These are phyloP conservation scores for Erpobdella octoculata DNA, from an alignment of 2,888 invertebrate species.

Conservation along the genomic window DNA sequence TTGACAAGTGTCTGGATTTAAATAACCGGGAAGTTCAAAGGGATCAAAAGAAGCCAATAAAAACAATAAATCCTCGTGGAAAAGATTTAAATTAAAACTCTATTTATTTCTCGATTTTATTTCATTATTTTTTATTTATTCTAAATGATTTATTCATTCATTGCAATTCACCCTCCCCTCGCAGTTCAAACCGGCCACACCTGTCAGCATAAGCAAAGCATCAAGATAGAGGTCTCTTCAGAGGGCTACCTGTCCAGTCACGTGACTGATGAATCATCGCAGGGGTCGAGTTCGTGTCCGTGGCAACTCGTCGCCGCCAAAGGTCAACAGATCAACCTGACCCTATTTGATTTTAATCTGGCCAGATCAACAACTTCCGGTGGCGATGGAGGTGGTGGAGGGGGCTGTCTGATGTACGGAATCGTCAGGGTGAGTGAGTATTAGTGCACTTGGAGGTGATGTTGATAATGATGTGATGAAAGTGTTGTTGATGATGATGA, in stretches of 20 bases:
- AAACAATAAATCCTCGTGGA: too few species aligned
- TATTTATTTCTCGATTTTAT: too few species aligned
- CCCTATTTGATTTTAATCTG: slow-evolving; percentile 32
- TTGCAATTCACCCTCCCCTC: too few species aligned
- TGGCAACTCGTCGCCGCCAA: slow-evolving; percentile 32
- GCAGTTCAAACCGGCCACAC: neutral
- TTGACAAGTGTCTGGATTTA: too few species aligned
- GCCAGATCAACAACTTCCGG: neutral
- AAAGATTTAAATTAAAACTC: too few species aligned
- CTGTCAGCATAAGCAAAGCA: neutral
- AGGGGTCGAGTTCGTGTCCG: slow-evolving; percentile 29
- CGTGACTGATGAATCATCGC: slow-evolving; percentile 22
- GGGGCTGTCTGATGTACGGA: neutral
- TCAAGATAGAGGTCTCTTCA: neutral
- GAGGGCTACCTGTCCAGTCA: slow-evolving; percentile 26
- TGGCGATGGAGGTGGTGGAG: neutral
- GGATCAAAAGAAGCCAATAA: too few species aligned
- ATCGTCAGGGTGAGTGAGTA: slow-evolving; percentile 3
- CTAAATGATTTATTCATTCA: too few species aligned
- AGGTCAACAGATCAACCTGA: slow-evolving; percentile 34
- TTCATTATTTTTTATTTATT: too few species aligned
- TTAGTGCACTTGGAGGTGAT: too few species aligned
- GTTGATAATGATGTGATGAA: too few species aligned
- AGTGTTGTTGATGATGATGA: slow-evolving; percentile 10
- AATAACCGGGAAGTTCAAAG: too few species aligned